These are phyloP conservation scores for Gymnorhina tibicen DNA, from an alignment of 2,113 vertebrate species.

Conservation along the genomic window DNA sequence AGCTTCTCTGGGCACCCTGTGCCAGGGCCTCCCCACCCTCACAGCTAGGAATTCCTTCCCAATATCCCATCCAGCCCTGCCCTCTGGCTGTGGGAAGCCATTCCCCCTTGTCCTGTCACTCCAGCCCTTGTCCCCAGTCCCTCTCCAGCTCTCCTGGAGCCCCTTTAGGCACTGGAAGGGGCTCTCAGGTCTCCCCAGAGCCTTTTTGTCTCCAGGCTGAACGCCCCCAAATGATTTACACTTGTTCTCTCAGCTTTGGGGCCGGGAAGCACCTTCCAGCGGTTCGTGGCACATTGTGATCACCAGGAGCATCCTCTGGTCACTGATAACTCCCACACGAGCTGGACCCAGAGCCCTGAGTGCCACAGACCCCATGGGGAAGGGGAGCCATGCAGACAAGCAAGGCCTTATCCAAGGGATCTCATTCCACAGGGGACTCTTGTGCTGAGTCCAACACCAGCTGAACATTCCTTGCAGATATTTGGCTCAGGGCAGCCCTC, in stretches of 20 bases:
- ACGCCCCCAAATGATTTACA: fast-evolving
- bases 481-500: neutral
- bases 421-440: neutral
- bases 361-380: neutral
- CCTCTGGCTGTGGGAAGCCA: neutral
- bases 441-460: neutral
- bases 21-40: neutral
- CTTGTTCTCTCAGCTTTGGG: neutral
- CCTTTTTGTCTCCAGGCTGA: neutral
- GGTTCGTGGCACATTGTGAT: fast-evolving
- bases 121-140: fast-evolving
- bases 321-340: neutral
- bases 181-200: fast-evolving
- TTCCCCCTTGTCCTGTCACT: neutral
- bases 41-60: fast-evolving
- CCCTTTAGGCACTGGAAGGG: fast-evolving
- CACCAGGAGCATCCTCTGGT: neutral
- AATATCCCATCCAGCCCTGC: neutral
- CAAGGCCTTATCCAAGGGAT: neutral
- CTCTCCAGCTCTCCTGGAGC: neutral
- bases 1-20: neutral
- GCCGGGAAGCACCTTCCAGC: neutral
- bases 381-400: neutral
- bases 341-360: neutral
- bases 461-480: neutral